Conservation (phyloP, 1,140 invertebrate species). For the Cheumatopsyche charites region DNA sequence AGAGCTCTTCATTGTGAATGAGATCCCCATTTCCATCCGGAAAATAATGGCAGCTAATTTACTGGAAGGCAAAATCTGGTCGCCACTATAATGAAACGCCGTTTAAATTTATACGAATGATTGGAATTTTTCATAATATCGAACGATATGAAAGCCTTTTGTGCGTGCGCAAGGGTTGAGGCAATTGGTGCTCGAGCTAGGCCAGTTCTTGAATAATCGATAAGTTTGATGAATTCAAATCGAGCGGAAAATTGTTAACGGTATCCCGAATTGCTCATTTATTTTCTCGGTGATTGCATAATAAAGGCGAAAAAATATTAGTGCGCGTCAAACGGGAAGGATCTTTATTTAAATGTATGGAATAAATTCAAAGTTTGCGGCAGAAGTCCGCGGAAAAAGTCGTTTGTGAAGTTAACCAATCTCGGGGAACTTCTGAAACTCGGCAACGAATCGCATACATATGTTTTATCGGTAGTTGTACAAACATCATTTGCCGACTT, state of each 20-base stretch:
- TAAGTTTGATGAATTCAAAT: slow-evolving; percentile 11
- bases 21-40: background rate
- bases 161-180: slow-evolving; percentile 7
- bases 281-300: too few relatives aligned
- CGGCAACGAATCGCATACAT: too few relatives aligned
- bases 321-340: too few relatives aligned
- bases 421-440: too few relatives aligned
- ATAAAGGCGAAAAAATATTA: too few relatives aligned
- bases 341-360: slow-evolving; percentile 20
- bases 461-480: too few relatives aligned
- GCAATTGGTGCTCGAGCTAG: background rate
- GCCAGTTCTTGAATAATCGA: slow-evolving; percentile 20
- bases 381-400: background rate
- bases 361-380: slow-evolving; percentile 6
- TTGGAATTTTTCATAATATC: slow-evolving; percentile 34
- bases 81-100: slow-evolving; percentile 30
- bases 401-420: too few relatives aligned
- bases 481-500: too few relatives aligned
- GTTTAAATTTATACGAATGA: slow-evolving; percentile 29
- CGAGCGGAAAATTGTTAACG: slow-evolving; percentile 3
- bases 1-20: slow-evolving; percentile 29
- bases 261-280: too few relatives aligned
- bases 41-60: slow-evolving; percentile 39
- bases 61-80: slow-evolving; percentile 36
- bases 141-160: background rate